These are phyloP conservation scores for Porites cylindrica DNA, from an alignment of 92 coral and sea anemone species.

Conservation along the genomic window DNA sequence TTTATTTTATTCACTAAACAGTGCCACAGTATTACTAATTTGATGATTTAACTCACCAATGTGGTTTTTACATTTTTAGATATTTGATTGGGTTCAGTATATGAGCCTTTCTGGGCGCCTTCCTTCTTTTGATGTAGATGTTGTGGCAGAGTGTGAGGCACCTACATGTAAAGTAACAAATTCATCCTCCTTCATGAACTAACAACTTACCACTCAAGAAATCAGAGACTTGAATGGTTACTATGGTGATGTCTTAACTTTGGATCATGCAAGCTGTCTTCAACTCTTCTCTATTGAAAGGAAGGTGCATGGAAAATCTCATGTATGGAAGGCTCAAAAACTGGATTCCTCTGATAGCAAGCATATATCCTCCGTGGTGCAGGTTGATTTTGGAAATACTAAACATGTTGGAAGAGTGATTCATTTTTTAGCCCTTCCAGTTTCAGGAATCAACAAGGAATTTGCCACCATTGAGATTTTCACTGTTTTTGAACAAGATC, in stretches of 20 bases:
- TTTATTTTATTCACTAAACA: too few relatives aligned
- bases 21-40: too few relatives aligned
- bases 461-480: constrained; percentile 33
- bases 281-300: constrained; percentile 34
- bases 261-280: constrained; percentile 22
- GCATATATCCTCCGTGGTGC: constrained; percentile 18
- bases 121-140: not conserved
- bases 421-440: constrained; percentile 25
- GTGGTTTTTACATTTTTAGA: too few relatives aligned
- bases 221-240: constrained; percentile 35
- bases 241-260: constrained; percentile 24
- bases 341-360: constrained; percentile 10
- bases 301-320: constrained; percentile 39
- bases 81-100: too few relatives aligned
- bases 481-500: constrained; percentile 31
- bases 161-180: not conserved
- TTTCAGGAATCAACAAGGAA: constrained; percentile 44
- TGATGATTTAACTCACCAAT: too few relatives aligned
- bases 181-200: not conserved
- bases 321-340: constrained; percentile 39
- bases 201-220: constrained; percentile 34
- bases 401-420: constrained; percentile 25
- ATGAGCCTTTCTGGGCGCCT: too few relatives aligned
- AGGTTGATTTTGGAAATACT: constrained; percentile 23
- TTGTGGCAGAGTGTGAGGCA: not conserved